Percentiles rank a stretch among this genome's conserved stretches.
Conservation (phyloP, 2,888 invertebrate genomes). For the Aphodius sticticus region DNA sequence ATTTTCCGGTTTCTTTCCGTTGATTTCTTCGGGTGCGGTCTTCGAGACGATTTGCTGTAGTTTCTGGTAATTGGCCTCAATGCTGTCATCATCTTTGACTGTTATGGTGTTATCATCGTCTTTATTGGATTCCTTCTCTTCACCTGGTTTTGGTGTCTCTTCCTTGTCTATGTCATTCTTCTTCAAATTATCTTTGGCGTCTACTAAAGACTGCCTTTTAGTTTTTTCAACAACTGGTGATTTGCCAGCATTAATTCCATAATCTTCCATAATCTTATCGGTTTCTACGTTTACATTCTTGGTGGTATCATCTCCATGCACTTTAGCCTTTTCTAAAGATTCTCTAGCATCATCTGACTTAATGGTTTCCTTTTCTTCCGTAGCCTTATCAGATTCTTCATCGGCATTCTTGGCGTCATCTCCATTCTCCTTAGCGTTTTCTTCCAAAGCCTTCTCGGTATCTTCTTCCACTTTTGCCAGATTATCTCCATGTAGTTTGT, state of each 20-base stretch:
- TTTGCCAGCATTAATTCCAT: constrained; percentile 9
- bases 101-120: not conserved
- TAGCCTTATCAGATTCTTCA: constrained; percentile 17
- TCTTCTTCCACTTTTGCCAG: not conserved
- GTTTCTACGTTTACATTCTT: constrained; percentile 9
- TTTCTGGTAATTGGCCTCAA: not conserved
- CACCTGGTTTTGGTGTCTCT: constrained; percentile 5
- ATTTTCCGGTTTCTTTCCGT: not conserved
- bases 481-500: not conserved
- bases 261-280: not conserved
- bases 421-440: constrained; percentile 25
- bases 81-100: not conserved
- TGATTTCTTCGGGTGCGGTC: constrained; percentile 5
- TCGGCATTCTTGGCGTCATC: constrained; percentile 20
- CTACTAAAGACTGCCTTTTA: not conserved
- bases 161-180: not conserved
- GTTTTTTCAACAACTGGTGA: not conserved
- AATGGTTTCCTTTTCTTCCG: constrained; percentile 6
- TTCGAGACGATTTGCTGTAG: not conserved
- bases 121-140: too few relatives aligned
- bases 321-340: constrained; percentile 19
- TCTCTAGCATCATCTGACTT: constrained; percentile 13
- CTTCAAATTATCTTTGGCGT: constrained; percentile 6
- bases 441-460: constrained; percentile 14
- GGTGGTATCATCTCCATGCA: constrained; percentile 5